These are phyloP conservation scores for Carollia perspicillata DNA, from an alignment of 2,113 vertebrate species.

Conservation along the genomic window DNA sequence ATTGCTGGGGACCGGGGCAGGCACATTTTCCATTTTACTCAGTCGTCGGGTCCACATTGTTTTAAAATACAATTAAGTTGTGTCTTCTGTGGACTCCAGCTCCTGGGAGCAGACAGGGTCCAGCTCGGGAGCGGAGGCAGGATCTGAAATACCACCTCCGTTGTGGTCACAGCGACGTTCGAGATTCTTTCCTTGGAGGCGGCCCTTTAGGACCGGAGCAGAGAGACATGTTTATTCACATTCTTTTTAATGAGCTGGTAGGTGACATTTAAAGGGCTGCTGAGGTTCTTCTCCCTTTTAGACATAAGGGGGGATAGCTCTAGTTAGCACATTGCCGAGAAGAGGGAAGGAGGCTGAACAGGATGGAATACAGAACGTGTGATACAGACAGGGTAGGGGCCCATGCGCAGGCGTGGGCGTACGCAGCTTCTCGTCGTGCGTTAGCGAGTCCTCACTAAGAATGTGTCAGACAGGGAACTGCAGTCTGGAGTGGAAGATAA, in stretches of 20 bases:
- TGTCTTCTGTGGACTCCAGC: background rate
- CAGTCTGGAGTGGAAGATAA: background rate
- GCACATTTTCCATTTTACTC: background rate
- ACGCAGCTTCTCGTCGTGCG: too few species aligned
- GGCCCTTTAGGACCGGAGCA: background rate
- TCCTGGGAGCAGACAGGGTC: background rate
- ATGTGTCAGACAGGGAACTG: background rate
- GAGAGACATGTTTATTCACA: background rate
- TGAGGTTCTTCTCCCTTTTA: background rate
- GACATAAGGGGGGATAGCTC: background rate
- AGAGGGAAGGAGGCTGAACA: background rate
- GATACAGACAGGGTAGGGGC: background rate
- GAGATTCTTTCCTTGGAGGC: background rate
- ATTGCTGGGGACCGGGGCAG: background rate
- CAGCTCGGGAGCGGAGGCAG: background rate
- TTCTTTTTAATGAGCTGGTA: background rate
- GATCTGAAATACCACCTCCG: background rate
- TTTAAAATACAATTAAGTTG: background rate
- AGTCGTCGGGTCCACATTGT: background rate
- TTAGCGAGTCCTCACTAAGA: background rate
- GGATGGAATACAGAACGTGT: background rate
- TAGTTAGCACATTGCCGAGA: background rate
- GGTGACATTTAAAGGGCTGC: conserved; percentile 18
- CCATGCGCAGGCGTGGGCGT: fast-evolving
- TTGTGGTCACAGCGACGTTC: background rate